These are phyloP conservation scores for Catostomus latipinnis DNA, from an alignment of 2,797 vertebrate genomes.

Conservation along the genomic window DNA sequence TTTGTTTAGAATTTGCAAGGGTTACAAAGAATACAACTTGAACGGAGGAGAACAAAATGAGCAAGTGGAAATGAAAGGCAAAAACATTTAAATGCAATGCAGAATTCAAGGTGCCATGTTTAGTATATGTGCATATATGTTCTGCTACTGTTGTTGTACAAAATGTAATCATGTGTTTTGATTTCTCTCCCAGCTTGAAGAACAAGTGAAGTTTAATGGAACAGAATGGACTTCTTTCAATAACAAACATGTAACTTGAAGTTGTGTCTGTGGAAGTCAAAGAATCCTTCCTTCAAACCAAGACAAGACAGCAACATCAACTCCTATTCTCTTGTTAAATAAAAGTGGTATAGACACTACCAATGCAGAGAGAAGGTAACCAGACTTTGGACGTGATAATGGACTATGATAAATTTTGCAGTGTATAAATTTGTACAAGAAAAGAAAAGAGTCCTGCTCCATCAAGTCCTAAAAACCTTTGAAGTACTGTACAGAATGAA, in stretches of 20 bases:
- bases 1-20: no score
- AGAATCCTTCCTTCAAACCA: no score
- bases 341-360: no score
- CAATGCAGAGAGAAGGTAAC: no score
- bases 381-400: not conserved
- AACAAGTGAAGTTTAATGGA: slow-evolving; percentile 27
- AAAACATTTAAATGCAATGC: no score
- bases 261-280: not conserved
- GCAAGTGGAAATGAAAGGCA: no score
- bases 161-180: not conserved
- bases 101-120: no score
- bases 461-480: not conserved
- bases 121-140: no score
- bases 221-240: not conserved
- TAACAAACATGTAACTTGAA: not conserved
- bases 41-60: no score
- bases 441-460: not conserved
- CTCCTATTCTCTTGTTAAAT: no score
- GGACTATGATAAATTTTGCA: not conserved
- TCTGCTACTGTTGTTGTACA: not conserved
- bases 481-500: slow-evolving; percentile 14
- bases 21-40: no score
- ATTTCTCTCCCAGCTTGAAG: slow-evolving; percentile 39
- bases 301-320: no score
- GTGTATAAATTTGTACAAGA: slow-evolving; percentile 2